phyloP scores from a whole-genome alignment of 2,797 vertebrate genomes.

The Notolabrus celidotus region DNA sequence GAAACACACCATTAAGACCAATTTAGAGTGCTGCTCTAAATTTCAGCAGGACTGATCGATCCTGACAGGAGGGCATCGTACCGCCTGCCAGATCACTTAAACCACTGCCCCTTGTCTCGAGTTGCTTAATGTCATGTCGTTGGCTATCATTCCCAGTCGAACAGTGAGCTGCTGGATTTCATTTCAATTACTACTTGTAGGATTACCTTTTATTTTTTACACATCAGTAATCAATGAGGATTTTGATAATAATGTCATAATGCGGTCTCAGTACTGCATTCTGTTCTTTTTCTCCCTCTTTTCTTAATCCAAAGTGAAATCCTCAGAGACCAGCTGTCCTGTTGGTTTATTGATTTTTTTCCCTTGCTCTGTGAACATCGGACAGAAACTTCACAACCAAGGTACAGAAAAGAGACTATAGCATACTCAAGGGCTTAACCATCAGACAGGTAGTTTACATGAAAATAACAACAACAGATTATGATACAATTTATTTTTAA shows the following conservation, averaged over 20 bases:
- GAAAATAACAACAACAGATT: slow-evolving; percentile 40
- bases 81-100: slow-evolving; percentile 87
- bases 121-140: slow-evolving; percentile 85
- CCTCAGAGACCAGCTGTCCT: slow-evolving; percentile 83
- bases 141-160: slow-evolving; percentile 80
- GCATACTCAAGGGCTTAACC: slow-evolving; percentile 61
- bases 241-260: slow-evolving; percentile 84
- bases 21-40: slow-evolving; percentile 87
- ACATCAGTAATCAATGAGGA: slow-evolving; percentile 84
- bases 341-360: slow-evolving; percentile 86
- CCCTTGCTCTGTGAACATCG: slow-evolving; percentile 76
- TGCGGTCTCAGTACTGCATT: slow-evolving; percentile 75
- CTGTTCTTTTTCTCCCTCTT: slow-evolving; percentile 53
- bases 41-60: slow-evolving; percentile 88
- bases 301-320: slow-evolving; percentile 85
- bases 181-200: slow-evolving; percentile 82
- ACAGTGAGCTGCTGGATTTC: slow-evolving; percentile 72
- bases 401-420: slow-evolving; percentile 70
- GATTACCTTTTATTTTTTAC: slow-evolving; percentile 83
- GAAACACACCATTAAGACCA: slow-evolving; percentile 87
- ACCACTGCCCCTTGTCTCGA: slow-evolving; percentile 81
- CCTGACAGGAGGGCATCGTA: slow-evolving; percentile 87
- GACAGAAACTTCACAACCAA: slow-evolving; percentile 77
- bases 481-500: slow-evolving; percentile 24
- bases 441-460: slow-evolving; percentile 53